Evolutionary conservation across 2,113 vertebrate genomes (phyloP).

Genomic region (Hydrochoerus hydrochaeris): DNA sequence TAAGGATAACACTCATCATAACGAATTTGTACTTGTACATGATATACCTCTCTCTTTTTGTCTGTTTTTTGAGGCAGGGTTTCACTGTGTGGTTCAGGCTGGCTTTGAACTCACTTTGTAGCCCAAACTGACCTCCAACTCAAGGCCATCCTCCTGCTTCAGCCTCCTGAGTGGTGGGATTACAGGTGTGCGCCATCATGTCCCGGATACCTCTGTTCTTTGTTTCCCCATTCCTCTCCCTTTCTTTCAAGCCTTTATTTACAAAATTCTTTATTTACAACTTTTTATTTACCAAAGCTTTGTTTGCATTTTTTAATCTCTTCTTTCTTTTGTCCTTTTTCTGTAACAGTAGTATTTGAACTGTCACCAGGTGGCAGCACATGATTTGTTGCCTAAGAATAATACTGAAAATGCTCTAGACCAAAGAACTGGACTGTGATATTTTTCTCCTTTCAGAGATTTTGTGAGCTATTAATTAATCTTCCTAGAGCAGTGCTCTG

Average conservation of each 20-base stretch:
- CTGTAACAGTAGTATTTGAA: conserved; percentile 33
- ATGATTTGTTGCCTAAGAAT: conserved; percentile 53
- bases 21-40: neutral
- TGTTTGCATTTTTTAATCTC: neutral
- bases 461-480: conserved; percentile 20
- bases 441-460: conserved; percentile 14
- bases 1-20: neutral
- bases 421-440: neutral
- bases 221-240: neutral
- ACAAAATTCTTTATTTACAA: neutral
- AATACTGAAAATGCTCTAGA: neutral
- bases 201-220: neutral
- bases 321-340: neutral
- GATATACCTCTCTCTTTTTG: neutral
- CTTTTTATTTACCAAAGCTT: neutral
- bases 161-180: too few relatives aligned
- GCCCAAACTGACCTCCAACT: too few relatives aligned
- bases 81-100: too few relatives aligned
- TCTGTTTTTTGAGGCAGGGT: too few relatives aligned
- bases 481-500: neutral
- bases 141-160: too few relatives aligned
- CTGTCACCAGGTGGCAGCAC: conserved; percentile 80
- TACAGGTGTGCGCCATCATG: too few relatives aligned
- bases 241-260: neutral
- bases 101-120: too few relatives aligned